Base-by-base conservation (phyloP, 2,888 invertebrate genomes). In the Eledona agricola region DNA sequence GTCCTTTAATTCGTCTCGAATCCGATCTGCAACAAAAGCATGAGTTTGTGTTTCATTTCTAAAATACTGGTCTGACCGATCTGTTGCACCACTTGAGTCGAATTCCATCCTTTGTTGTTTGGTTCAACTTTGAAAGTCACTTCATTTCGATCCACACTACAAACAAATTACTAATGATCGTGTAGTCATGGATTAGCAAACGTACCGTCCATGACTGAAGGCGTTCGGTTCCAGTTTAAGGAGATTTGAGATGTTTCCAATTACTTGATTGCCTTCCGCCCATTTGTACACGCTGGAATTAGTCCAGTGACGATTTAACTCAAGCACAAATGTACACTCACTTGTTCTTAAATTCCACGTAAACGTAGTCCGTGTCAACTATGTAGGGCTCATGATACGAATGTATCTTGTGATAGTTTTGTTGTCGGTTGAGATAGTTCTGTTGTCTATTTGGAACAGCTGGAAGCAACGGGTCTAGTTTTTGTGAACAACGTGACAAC, bases 331-430 rank as follows among this genome's bases (percentile, higher is more conserved):
- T 25, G 19, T 11, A 4, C 15, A 71, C 75, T 79, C 78, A 89
- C 87, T 83, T 83, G 69, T 88, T 85, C 70, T 87, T 86, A 56
- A 93, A 86, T 61, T 83, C 80, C 53, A 94, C 85, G 73, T 89
- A 90, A 1, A 91, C 87, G 69, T 87, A 89, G 61, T 89, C 88
- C 10, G 88, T 84, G 68, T 92, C 90, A 57, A 81, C 80, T 63
- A 80, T 81, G 69, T 84, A 84, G 10, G 29, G 11, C 4, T 38
- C 37, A 20, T 38, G 37, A 2, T 37, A 10, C 13, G 15, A 7
- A 7, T 25, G 17, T 4, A 9, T 7, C 9, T 17, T 11, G 3
- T 9, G n/a, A 9, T 43, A 4, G n/a, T 5, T 17, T 26, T 11
- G n/a, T 4, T 2, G 17, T 1, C 28, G 20, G 4, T 47, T 35